phyloP scores from a whole-genome alignment of 2,888 invertebrate genomes.

The Cosmia pyralina region DNA sequence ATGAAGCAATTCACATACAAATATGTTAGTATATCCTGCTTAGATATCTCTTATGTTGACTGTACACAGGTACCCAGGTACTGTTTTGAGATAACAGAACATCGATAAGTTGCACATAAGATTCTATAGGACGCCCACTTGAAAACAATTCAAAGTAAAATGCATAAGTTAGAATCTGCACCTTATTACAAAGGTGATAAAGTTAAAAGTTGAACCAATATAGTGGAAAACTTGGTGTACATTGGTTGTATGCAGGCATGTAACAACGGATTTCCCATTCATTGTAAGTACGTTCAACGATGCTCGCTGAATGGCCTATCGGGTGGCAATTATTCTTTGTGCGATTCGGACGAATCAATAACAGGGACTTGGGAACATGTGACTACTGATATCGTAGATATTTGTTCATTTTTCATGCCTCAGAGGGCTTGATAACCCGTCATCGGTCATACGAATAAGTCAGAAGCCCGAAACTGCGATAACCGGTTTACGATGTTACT shows the following conservation, averaged over 20 bases:
- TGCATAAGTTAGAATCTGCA: conserved; percentile 4
- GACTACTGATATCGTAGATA: conserved; percentile 13
- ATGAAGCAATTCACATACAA: no score
- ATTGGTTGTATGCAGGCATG: conserved; percentile 15
- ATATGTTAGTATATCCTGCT: no score
- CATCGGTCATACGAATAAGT: conserved; percentile 24
- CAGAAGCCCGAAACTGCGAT: conserved; percentile 26
- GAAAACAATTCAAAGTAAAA: conserved; percentile 33
- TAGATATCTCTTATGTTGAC: no score
- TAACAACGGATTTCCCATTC: conserved; percentile 47
- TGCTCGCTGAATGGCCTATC: conserved; percentile 35
- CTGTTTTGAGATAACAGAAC: conserved; percentile 28
- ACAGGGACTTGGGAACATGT: conserved; percentile 4
- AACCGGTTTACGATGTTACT: conserved; percentile 29
- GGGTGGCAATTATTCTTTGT: conserved; percentile 46
- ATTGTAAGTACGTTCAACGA: conserved; percentile 37
- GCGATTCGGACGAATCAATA: conserved; percentile 50
- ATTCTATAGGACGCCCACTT: conserved; percentile 27
- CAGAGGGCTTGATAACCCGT: conserved; percentile 30
- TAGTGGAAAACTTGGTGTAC: conserved; percentile 34
- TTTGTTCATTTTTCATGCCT: conserved; percentile 5
- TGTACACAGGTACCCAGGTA: background rate
- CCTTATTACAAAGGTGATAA: conserved; percentile 20
- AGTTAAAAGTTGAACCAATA: conserved; percentile 34
- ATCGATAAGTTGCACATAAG: conserved; percentile 28